phyloP scores from a whole-genome alignment of 1,140 invertebrate genomes.

The Oscheius sp. region DNA sequence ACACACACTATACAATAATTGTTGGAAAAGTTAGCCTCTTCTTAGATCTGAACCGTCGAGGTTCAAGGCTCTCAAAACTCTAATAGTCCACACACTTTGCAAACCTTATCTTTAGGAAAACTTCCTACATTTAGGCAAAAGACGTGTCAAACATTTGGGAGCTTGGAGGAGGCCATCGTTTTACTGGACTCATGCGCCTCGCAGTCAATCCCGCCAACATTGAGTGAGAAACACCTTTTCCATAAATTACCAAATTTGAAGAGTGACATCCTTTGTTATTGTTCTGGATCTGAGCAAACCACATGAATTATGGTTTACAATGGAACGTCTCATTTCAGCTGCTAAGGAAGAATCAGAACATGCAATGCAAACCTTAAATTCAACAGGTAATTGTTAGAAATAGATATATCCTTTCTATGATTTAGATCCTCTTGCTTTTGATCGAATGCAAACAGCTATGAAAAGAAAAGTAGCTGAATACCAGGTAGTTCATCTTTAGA shows the following conservation, averaged over 20 bases:
- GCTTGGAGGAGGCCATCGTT: not conserved
- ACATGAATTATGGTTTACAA: not conserved
- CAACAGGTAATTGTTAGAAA: not conserved
- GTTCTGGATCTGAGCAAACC: conserved; percentile 2
- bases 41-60: no score
- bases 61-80: no score
- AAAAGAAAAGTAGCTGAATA: not conserved
- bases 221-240: not conserved
- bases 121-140: not conserved
- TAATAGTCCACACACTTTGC: no score
- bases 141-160: not conserved
- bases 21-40: no score
- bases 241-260: not conserved
- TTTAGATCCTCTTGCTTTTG: not conserved
- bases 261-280: not conserved
- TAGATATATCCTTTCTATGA: not conserved
- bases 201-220: not conserved
- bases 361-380: not conserved
- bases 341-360: not conserved
- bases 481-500: not conserved
- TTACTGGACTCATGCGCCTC: not conserved
- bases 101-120: no score
- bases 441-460: not conserved
- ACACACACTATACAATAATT: no score
- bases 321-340: not conserved